Evolutionary conservation across 2,888 invertebrate genomes (phyloP).

Genomic region (Plebejus anna): DNA sequence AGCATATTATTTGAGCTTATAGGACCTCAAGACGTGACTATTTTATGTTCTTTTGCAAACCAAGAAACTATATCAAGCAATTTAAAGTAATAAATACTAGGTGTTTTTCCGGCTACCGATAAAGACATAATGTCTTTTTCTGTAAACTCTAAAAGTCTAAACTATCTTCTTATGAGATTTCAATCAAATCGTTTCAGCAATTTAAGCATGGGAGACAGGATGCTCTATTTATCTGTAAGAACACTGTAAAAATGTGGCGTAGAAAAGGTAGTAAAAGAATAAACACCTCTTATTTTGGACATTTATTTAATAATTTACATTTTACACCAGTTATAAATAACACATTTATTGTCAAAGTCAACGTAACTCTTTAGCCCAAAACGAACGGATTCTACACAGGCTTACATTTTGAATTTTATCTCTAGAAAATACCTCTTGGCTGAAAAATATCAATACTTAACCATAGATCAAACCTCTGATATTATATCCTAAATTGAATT

Average conservation of each 20-base stretch:
- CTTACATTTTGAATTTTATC: conserved; percentile 31
- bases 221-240: not conserved
- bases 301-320: conserved; percentile 57
- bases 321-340: conserved; percentile 64
- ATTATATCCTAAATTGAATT: not conserved
- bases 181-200: no score
- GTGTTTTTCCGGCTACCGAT: no score
- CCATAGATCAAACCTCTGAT: not conserved
- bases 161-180: no score
- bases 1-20: no score
- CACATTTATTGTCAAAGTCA: conserved; percentile 80
- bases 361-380: conserved; percentile 64
- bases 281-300: conserved; percentile 49
- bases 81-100: no score
- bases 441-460: not conserved
- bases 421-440: not conserved
- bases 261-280: conserved; percentile 29
- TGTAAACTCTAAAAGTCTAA: no score
- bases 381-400: conserved; percentile 36
- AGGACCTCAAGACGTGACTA: no score
- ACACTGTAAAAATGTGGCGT: not conserved
- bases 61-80: no score
- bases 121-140: no score
- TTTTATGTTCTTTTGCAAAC: no score
- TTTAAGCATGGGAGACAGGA: no score